These are phyloP conservation scores for Macaca mulatta DNA, from an alignment of 2,113 vertebrate species.

Conservation along the genomic window DNA sequence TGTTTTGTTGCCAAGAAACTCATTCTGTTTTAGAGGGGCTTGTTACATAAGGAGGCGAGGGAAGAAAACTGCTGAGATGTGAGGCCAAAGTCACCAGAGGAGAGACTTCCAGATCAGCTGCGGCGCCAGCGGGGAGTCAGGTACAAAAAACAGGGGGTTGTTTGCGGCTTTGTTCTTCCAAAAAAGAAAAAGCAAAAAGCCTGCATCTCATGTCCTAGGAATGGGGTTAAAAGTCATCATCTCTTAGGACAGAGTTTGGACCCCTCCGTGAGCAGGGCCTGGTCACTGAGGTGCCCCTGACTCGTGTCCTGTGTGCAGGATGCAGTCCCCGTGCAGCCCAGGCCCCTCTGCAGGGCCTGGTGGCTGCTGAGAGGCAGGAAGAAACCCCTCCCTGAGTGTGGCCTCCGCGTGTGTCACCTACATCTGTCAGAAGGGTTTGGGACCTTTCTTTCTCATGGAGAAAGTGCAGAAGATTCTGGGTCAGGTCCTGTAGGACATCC, in stretches of 20 bases:
- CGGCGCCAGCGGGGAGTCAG: not conserved
- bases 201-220: not conserved
- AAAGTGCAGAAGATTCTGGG: not conserved
- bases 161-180: constrained; percentile 2
- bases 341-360: not conserved
- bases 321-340: not conserved
- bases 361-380: not conserved
- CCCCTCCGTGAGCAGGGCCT: not conserved
- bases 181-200: not conserved
- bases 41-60: constrained; percentile 22
- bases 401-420: not conserved
- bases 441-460: not conserved
- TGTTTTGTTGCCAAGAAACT: constrained; percentile 12
- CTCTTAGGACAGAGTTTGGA: not conserved
- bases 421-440: not conserved
- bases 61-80: not conserved
- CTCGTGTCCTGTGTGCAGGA: fast-evolving
- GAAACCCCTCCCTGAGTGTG: not conserved
- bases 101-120: constrained; percentile 27
- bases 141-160: constrained; percentile 31
- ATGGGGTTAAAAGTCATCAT: not conserved
- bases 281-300: too few relatives aligned
- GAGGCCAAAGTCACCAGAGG: constrained; percentile 5
- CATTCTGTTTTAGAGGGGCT: not conserved
- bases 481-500: not conserved